Evolutionary conservation across 2,113 vertebrate species (phyloP).

Genomic region (Arothron firmamentum): DNA sequence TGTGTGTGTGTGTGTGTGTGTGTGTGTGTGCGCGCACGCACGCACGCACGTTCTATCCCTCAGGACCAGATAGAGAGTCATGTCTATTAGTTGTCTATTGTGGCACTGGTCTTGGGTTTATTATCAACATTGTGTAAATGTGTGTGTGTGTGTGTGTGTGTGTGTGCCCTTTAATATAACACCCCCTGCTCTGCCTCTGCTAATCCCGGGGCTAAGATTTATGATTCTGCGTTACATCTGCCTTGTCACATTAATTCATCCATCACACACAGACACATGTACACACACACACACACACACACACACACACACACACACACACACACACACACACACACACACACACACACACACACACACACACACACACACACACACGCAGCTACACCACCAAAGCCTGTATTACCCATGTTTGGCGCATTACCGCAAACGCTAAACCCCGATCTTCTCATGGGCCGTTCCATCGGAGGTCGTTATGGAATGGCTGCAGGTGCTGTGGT

Average conservation of each 20-base stretch:
- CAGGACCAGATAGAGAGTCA: constrained; percentile 49
- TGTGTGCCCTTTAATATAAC: constrained; percentile 51
- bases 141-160: constrained; percentile 16
- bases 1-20: neutral
- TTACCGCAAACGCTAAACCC: constrained; percentile 31
- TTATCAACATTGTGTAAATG: constrained; percentile 42
- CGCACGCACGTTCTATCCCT: constrained; percentile 42
- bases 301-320: constrained; percentile 53
- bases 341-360: constrained; percentile 56
- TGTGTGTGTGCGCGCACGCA: too few relatives aligned
- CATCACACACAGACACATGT: constrained; percentile 60
- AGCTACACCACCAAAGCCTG: constrained; percentile 36
- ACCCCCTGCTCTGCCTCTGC: constrained; percentile 50
- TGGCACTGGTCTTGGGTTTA: constrained; percentile 53
- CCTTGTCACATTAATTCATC: constrained; percentile 72
- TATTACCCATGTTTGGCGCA: constrained; percentile 28
- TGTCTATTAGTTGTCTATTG: constrained; percentile 63
- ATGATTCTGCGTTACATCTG: constrained; percentile 69
- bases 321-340: constrained; percentile 58
- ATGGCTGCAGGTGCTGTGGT: constrained; percentile 27
- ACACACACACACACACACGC: constrained; percentile 52
- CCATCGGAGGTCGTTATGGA: constrained; percentile 32
- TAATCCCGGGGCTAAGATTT: constrained; percentile 70
- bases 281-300: constrained; percentile 50
- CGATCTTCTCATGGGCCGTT: constrained; percentile 38